Conservation (phyloP, 1,140 invertebrate genomes). For the Drosophila orena region DNA sequence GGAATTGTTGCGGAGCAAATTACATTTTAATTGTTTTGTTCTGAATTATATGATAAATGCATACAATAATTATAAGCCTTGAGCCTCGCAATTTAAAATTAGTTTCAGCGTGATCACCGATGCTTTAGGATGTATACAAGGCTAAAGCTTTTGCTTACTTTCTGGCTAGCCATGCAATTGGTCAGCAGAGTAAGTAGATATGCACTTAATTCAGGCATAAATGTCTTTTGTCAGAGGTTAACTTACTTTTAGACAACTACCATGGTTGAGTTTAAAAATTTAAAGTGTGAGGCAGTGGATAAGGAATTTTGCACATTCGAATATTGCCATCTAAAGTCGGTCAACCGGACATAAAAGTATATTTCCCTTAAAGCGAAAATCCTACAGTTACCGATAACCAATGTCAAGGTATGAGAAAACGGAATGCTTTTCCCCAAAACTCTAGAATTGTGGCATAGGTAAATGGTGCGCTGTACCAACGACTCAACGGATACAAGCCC, state of each 20-base stretch:
- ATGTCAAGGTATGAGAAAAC: neutral
- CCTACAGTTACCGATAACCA: neutral
- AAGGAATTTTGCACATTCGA: neutral
- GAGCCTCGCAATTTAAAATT: neutral
- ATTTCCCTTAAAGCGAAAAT: neutral
- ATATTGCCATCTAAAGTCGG: neutral
- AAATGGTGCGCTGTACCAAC: neutral
- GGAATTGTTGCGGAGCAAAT: neutral
- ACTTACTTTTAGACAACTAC: neutral
- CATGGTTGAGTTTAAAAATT: neutral
- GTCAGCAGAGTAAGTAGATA: neutral
- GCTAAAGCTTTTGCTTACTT: neutral
- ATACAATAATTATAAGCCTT: neutral
- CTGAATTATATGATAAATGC: no score
- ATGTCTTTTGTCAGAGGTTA: no score
- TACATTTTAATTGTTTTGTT: neutral
- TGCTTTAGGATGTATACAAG: neutral
- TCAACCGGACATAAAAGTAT: constrained; percentile 3
- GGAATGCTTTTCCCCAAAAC: no score
- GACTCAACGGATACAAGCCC: constrained; percentile 1
- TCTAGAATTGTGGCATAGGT: neutral
- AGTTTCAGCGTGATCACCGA: neutral
- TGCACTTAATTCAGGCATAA: neutral
- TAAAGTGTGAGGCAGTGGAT: constrained; percentile 1
- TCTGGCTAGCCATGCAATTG: neutral